phyloP scores from a whole-genome alignment of 2,888 invertebrate species.

The Pyrochroa serraticornis region DNA sequence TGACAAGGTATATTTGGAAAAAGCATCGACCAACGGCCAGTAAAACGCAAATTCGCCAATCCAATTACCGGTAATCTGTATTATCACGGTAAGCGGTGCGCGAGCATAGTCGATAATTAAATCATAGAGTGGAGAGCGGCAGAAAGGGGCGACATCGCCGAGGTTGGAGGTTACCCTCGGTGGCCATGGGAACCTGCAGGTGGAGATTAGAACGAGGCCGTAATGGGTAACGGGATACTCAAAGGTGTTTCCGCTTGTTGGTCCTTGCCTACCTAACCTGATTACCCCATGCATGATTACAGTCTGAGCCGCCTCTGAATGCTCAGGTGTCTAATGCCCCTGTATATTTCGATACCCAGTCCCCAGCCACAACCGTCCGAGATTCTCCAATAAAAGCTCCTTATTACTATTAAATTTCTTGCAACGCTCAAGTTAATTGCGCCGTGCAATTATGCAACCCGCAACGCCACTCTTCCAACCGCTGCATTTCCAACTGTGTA shows the following conservation, averaged over 20 bases:
- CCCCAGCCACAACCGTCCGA: too few relatives aligned
- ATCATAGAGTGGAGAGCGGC: constrained; percentile 41
- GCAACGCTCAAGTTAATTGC: too few relatives aligned
- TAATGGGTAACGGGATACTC: constrained; percentile 49
- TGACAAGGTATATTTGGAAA: constrained; percentile 1
- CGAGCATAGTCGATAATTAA: constrained; percentile 48
- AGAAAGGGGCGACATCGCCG: constrained; percentile 35
- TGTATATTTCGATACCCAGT: too few relatives aligned
- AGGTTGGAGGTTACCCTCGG: constrained; percentile 35
- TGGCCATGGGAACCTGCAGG: constrained; percentile 48
- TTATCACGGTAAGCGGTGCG: constrained; percentile 42
- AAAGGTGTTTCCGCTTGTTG: constrained; percentile 48
- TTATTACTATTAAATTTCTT: too few relatives aligned
- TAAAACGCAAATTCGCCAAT: constrained; percentile 45
- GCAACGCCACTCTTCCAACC: too few relatives aligned
- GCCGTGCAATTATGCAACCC: too few relatives aligned
- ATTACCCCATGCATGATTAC: constrained; percentile 38
- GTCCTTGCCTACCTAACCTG: constrained; percentile 39
- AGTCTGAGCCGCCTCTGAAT: constrained; percentile 22
- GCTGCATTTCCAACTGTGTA: too few relatives aligned
- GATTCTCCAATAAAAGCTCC: too few relatives aligned
- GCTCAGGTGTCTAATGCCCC: constrained; percentile 30
- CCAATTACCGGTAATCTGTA: constrained; percentile 52
- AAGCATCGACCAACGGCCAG: constrained; percentile 15
- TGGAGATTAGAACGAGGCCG: constrained; percentile 35